A percentile compares a stretch with the other conserved stretches of the same genome.
phyloP scores from a whole-genome alignment of 1,140 invertebrate genomes.

The Eurosta solidaginis region DNA sequence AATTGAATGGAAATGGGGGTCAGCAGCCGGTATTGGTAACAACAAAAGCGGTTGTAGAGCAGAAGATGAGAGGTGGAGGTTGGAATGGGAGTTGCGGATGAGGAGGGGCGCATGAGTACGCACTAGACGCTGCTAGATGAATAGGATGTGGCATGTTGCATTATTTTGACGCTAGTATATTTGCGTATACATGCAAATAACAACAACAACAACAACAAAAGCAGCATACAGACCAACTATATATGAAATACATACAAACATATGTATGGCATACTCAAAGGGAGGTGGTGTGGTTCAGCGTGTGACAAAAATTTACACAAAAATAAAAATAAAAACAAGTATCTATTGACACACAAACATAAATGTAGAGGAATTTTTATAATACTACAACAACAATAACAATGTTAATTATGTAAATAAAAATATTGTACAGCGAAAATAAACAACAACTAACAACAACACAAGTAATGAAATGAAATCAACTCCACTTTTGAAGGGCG shows the following conservation, averaged over 20 bases:
- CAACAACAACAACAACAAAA: slow-evolving; percentile 12
- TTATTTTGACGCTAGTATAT: neutral
- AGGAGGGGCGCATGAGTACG: neutral
- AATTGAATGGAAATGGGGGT: slow-evolving; percentile 19
- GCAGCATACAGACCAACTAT: no score
- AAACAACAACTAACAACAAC: neutral
- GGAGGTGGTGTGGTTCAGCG: no score
- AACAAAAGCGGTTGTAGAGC: neutral
- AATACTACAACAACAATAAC: no score
- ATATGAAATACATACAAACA: no score
- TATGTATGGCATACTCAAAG: no score
- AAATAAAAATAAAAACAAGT: no score
- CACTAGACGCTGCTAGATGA: no score
- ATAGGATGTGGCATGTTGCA: slow-evolving; percentile 2
- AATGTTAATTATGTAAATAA: no score
- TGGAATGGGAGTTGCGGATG: neutral
- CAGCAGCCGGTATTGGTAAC: neutral
- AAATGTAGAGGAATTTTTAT: no score
- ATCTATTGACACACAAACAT: no score
- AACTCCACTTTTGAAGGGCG: neutral
- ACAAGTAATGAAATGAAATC: neutral
- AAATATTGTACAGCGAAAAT: no score
- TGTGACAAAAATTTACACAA: no score
- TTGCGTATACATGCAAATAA: neutral
- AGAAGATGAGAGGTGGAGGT: neutral